Conservation (phyloP, 2,113 vertebrate species). For the Trachemys scripta region DNA sequence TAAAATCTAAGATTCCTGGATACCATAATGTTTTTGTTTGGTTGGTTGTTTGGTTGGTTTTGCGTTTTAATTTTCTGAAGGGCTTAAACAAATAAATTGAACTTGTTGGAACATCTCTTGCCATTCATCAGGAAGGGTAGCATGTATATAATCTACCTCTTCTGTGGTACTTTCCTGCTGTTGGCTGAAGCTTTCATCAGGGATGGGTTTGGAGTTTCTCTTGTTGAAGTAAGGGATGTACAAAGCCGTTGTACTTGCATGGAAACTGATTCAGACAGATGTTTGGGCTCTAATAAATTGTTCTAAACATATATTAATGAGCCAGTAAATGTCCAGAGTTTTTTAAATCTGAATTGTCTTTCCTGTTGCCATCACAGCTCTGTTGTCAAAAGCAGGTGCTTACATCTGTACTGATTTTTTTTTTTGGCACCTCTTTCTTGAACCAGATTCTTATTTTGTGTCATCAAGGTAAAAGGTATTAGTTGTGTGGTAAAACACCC, state of each 20-base stretch:
- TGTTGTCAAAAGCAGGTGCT: not conserved
- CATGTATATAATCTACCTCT: too few species aligned
- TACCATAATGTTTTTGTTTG: not conserved
- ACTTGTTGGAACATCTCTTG: not conserved
- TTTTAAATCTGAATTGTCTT: not conserved
- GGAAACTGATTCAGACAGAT: too few species aligned
- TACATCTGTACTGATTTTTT: not conserved
- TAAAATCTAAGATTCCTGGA: not conserved
- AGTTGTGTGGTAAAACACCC: not conserved
- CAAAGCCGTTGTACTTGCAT: not conserved
- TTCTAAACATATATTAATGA: not conserved
- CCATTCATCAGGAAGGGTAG: not conserved
- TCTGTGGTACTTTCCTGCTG: not conserved
- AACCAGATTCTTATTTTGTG: not conserved
- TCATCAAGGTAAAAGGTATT: not conserved
- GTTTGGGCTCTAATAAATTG: not conserved
- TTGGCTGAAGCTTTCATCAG: not conserved
- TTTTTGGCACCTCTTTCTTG: not conserved
- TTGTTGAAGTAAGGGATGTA: not conserved
- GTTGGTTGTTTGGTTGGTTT: not conserved
- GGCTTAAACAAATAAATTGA: not conserved
- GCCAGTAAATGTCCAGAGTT: not conserved
- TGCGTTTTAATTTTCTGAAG: not conserved
- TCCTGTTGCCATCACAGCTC: fast-evolving
- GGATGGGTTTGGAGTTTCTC: not conserved